A percentile compares a stretch with the other conserved stretches of the same genome.
Evolutionary conservation across 2,888 invertebrate genomes (phyloP).

Genomic region (Ochropacha duplaris): DNA sequence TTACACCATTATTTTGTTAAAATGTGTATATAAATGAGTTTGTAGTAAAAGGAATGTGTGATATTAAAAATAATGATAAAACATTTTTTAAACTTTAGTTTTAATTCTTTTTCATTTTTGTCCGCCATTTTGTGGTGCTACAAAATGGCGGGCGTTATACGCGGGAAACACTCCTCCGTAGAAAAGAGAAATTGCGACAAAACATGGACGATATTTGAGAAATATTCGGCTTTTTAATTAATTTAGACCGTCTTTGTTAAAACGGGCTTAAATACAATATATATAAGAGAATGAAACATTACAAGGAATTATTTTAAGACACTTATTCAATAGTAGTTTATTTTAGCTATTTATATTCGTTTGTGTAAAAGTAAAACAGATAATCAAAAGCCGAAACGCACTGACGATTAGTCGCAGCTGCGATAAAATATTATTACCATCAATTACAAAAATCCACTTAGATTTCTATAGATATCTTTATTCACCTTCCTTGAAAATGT

Average conservation of each 20-base stretch:
- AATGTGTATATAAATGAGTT: slow-evolving; percentile 23
- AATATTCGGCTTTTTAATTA: neutral
- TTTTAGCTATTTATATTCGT: slow-evolving; percentile 10
- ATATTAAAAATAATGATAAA: slow-evolving; percentile 33
- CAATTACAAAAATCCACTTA: no score
- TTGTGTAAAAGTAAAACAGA: neutral
- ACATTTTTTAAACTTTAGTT: slow-evolving; percentile 26
- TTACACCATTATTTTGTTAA: slow-evolving; percentile 18
- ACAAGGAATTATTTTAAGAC: slow-evolving; percentile 44
- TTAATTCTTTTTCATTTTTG: slow-evolving; percentile 15
- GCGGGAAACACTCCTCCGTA: slow-evolving; percentile 26
- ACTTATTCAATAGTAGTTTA: slow-evolving; percentile 17
- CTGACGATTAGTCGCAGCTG: neutral
- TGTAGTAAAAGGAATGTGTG: slow-evolving; percentile 27
- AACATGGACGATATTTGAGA: slow-evolving; percentile 1
- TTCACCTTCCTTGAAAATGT: no score
- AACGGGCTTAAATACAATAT: slow-evolving; percentile 16
- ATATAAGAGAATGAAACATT: slow-evolving; percentile 20
- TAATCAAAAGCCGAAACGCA: neutral
- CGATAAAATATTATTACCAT: neutral
- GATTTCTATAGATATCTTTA: no score
- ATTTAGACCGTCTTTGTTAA: neutral
- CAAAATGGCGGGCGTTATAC: slow-evolving; percentile 5
- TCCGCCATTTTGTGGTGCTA: slow-evolving; percentile 20
- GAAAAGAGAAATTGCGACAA: neutral